phyloP scores from a whole-genome alignment of 2,797 vertebrate genomes.

The Nasua narica region DNA sequence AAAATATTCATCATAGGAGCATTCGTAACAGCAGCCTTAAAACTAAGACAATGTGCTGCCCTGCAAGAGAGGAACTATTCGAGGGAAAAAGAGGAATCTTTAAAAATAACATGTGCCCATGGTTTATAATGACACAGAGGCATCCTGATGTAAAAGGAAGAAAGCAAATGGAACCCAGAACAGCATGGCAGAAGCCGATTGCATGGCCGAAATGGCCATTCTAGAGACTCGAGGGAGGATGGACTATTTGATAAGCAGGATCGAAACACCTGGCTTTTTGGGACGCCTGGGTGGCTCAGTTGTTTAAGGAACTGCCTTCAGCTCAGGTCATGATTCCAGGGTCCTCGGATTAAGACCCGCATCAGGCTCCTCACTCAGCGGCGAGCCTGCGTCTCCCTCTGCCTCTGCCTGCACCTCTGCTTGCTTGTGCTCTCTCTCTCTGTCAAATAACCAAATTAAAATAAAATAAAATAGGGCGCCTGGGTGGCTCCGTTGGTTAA shows the following conservation, averaged over 20 bases:
- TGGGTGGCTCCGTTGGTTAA: no score
- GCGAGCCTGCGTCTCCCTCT: no score
- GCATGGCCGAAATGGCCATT: fast-evolving
- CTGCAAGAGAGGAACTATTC: background rate
- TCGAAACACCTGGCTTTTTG: background rate
- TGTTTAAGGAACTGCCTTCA: no score
- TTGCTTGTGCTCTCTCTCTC: no score
- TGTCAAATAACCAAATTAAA: no score
- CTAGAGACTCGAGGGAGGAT: fast-evolving
- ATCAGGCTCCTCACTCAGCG: no score
- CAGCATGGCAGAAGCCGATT: fast-evolving
- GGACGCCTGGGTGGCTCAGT: no score
- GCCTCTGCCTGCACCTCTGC: no score
- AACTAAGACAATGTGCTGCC: background rate
- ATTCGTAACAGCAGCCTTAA: background rate
- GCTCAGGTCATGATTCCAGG: no score
- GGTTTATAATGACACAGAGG: background rate
- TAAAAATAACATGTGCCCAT: background rate
- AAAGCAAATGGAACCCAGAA: background rate
- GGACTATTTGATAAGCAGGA: background rate
- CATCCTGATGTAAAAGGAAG: background rate
- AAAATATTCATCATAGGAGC: conserved; percentile 60
- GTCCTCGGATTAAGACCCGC: no score
- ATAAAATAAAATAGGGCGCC: no score
- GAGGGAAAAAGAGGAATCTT: background rate